Percentiles rank a stretch among this genome's conserved stretches.
These are phyloP conservation scores for Acrocephalus kingi DNA, from an alignment of 2,113 vertebrate species.

Conservation along the genomic window DNA sequence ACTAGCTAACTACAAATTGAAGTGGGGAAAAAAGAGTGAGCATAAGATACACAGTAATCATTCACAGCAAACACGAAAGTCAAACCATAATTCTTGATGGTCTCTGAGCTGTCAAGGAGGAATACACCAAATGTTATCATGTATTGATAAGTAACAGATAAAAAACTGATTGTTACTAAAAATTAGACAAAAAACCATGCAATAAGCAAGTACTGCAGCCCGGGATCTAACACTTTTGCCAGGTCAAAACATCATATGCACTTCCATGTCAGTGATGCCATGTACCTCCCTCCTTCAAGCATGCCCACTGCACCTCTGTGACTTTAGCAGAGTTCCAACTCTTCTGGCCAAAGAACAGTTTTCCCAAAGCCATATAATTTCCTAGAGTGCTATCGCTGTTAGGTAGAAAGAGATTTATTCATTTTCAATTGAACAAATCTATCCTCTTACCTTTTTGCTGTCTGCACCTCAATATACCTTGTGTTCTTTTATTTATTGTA, in stretches of 20 bases:
- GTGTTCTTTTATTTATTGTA: background rate
- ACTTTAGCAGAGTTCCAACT: background rate
- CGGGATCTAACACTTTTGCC: background rate
- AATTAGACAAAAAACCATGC: background rate
- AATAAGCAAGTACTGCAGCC: background rate
- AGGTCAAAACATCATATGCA: background rate
- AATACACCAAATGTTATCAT: background rate
- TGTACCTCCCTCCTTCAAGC: background rate
- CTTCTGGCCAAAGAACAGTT: background rate
- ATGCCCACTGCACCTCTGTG: background rate
- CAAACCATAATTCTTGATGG: background rate
- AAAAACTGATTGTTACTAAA: background rate
- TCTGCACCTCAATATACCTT: background rate
- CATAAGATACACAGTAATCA: background rate
- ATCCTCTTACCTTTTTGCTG: background rate
- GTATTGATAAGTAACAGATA: background rate
- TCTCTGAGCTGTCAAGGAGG: background rate
- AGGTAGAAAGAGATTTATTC: background rate
- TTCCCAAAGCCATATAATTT: background rate
- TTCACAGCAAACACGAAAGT: background rate
- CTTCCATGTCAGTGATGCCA: background rate
- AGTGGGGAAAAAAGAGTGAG: background rate
- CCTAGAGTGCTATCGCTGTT: background rate
- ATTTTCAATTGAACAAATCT: background rate
- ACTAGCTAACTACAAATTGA: constrained; percentile 39